Conservation (phyloP, 2,888 invertebrate genomes). For the Suillia variegata region DNA sequence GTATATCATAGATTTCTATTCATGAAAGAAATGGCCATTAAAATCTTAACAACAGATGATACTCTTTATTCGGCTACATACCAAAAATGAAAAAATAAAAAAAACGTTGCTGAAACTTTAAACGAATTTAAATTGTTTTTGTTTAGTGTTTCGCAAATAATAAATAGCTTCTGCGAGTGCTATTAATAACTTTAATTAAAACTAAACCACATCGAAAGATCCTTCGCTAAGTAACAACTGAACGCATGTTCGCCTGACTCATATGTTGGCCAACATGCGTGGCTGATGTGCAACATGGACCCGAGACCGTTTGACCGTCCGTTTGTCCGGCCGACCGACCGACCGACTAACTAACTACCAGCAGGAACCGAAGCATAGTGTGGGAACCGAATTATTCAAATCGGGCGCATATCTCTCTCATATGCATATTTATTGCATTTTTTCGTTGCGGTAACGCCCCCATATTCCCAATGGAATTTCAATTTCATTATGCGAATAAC, state of each 20-base stretch:
- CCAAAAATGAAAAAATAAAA: no score
- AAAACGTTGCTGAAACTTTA: no score
- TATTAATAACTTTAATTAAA: slow-evolving; percentile 58
- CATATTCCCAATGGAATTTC: slow-evolving; percentile 56
- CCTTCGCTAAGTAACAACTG: slow-evolving; percentile 1
- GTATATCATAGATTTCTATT: no score
- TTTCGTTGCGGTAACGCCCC: slow-evolving; percentile 57
- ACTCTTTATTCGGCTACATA: no score
- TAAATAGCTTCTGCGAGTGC: slow-evolving; percentile 29
- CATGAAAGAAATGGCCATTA: no score
- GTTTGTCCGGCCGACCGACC: no score
- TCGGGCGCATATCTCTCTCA: slow-evolving; percentile 46
- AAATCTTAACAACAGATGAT: no score
- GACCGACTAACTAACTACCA: no score
- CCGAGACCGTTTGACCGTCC: no score
- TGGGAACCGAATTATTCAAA: slow-evolving; percentile 59
- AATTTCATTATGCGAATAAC: slow-evolving; percentile 47
- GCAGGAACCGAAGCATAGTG: slow-evolving; percentile 37
- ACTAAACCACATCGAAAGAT: slow-evolving; percentile 29
- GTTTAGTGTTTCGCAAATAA: background rate
- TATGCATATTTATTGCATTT: slow-evolving; percentile 60
- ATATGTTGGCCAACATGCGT: slow-evolving; percentile 14
- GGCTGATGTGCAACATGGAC: slow-evolving; percentile 1
- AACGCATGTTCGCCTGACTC: background rate
- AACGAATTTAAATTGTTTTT: no score